Evolutionary conservation across 2,888 invertebrate species (phyloP), one percentile per base, ranked within the genome.

Genomic region (Drosophila flavopinicola): DNA sequence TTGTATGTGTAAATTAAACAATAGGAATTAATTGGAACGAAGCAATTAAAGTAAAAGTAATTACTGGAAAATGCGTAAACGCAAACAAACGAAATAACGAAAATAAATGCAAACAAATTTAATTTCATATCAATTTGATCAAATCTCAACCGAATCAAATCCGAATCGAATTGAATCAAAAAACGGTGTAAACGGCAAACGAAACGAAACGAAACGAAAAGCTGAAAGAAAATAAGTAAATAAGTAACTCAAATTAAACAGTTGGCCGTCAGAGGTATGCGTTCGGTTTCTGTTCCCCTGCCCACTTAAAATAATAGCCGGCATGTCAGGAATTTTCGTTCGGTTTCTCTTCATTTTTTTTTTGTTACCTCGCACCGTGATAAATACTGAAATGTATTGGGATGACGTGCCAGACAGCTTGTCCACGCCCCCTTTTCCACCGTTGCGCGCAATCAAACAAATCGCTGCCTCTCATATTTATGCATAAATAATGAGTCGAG

Each of bases 381-480:
- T 75, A 79, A 79, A 75, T 79, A 70, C 60, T 38, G 54, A 56
- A 67, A 48, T 51, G 35, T 66, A 56, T 64, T 73, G 49, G 68
- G 24, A 42, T 68, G 72, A 72, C 75, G 48, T 68, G 69, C 52
- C 75, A 60, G 75, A 54, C 75, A 75, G 29, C 41, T 59, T 58
- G 69, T 49, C 47, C 69, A 53, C 30, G 49, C 49, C 58, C 39
- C 48, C 30, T 29, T 29, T 20, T 24, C 20, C 27, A 4, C 7
- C 11, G 1, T 10, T 11, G 7, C 57, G 20, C 30, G 48, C 84
- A 82, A 73, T 86, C 85, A 83, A 80, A 80, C 74, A 86, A 78
- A 86, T 82, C 84, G 80, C 84, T 79, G 86, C 71, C 61, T 69
- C 75, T 77, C 79, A 83, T 85, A 83, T 87, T 84, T 84, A 78